These are phyloP conservation scores for Gorilla gorilla DNA, from an alignment of 2,113 vertebrate genomes.

Conservation along the genomic window DNA sequence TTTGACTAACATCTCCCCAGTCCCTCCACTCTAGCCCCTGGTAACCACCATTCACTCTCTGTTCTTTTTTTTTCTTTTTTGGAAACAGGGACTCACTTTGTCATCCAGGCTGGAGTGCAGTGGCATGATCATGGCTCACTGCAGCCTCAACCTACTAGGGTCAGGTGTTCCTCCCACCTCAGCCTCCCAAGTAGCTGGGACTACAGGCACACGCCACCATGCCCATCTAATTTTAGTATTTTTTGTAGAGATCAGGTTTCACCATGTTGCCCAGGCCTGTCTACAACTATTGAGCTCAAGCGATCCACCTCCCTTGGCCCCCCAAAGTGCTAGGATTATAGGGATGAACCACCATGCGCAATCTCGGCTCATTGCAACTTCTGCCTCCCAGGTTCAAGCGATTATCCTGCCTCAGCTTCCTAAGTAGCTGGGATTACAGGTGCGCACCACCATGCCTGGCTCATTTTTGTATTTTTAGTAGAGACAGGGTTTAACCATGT, in stretches of 20 bases:
- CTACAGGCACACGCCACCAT: not conserved
- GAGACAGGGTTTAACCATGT: too few species aligned
- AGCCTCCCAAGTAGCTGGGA: not conserved
- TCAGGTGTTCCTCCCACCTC: not conserved
- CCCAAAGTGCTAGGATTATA: too few species aligned
- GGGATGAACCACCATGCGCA: too few species aligned
- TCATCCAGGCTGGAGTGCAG: not conserved
- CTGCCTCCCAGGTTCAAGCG: too few species aligned
- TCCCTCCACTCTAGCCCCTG: not conserved
- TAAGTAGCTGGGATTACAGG: too few species aligned
- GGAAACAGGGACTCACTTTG: not conserved
- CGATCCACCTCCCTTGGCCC: too few species aligned
- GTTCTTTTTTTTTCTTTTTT: not conserved
- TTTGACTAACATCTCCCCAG: not conserved
- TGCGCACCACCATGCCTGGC: fast-evolving
- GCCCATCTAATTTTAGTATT: not conserved
- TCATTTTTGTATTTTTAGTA: too few species aligned
- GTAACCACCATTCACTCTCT: not conserved
- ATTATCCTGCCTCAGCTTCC: too few species aligned
- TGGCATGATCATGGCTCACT: not conserved
- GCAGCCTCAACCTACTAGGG: not conserved
- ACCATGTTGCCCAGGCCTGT: too few species aligned
- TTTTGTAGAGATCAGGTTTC: too few species aligned
- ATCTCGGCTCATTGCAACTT: too few species aligned
- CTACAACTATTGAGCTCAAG: too few species aligned